Evolutionary conservation across 92 coral and sea anemone species (phyloP), one percentile per base, ranked within the genome.

Genomic region (Bergia puertoricense): DNA sequence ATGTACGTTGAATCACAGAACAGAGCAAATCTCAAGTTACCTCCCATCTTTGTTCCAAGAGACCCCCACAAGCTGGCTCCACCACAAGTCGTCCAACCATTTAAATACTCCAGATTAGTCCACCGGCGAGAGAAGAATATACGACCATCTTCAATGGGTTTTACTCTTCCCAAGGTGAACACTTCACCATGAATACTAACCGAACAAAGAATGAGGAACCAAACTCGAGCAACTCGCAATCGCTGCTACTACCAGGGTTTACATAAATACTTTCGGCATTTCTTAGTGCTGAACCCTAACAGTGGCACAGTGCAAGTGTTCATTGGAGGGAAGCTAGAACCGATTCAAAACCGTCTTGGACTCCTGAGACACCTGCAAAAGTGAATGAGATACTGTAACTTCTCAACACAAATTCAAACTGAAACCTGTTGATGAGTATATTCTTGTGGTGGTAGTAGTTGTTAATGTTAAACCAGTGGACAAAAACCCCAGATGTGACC

Each of bases 1-100:
- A 50, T 51, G n/a, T 5, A 50, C 62, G 8, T 37, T 36, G 22
- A 30, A 46, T 14, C 82, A 23, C 59, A 45, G 10, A 30, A 5
- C 40, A 16, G 22, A 50, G 36, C 82, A 50, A 79, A 36, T 20
- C 20, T 46, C 67, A 46, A 51, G 41, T 51, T 79, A 23, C 82
- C 82, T 46, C 82, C 36, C 36, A 23, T 79, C 38, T 46, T 54
- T 45, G 65, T 89, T 75, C 46, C 85, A n/a, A 57, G 54, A 0
- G 72, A 87, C 8, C 88, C 90, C 13, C 62, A 88, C 84, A 87
- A 81, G 51, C 82, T 90, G 8, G 84, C 85, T 38, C 85, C 90
- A 56, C 92, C 90, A 18, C 79, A 37, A 43, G 36, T 81, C 40
- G 38, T 87, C 22, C 88, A 76, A 10, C 88, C 92, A 48, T 75